Conservation (phyloP, 2,797 vertebrate species). For the Galagoides demidoff region DNA sequence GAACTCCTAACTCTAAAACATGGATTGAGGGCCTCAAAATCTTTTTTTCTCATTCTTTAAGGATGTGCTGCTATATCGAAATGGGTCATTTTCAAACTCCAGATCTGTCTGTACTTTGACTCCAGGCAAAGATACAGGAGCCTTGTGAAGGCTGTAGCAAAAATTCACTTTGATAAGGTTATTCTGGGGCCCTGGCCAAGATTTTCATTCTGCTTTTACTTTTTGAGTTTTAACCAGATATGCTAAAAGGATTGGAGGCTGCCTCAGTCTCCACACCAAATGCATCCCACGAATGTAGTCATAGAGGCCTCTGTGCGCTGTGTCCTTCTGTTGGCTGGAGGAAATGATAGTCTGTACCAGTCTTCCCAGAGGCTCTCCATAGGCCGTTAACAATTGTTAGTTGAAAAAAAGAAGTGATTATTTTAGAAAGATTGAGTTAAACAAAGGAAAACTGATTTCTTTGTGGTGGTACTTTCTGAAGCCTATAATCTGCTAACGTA, state of each 20-base stretch:
- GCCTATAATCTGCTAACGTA: neutral
- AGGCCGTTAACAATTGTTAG: slow-evolving; percentile 1
- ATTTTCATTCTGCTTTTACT: slow-evolving; percentile 33
- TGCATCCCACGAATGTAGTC: neutral
- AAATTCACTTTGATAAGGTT: slow-evolving; percentile 47
- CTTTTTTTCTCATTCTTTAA: neutral
- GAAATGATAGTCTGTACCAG: neutral
- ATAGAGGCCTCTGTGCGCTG: neutral
- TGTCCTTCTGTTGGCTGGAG: neutral
- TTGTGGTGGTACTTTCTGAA: neutral
- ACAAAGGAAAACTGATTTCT: slow-evolving; percentile 19
- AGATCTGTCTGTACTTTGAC: neutral
- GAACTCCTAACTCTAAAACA: neutral
- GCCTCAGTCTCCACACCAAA: neutral
- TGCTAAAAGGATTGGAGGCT: neutral
- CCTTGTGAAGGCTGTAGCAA: neutral
- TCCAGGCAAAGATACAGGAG: neutral
- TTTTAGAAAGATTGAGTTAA: slow-evolving; percentile 49
- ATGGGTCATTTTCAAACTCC: slow-evolving; percentile 4
- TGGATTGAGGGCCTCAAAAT: neutral
- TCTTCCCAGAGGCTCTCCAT: neutral
- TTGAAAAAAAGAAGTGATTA: neutral
- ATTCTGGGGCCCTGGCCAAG: neutral
- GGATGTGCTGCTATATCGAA: neutral
- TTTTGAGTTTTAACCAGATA: slow-evolving; percentile 32